Evolutionary conservation across 2,888 invertebrate genomes (phyloP), one percentile per base, ranked within the genome.

Genomic region (Endotricha flammealis): DNA sequence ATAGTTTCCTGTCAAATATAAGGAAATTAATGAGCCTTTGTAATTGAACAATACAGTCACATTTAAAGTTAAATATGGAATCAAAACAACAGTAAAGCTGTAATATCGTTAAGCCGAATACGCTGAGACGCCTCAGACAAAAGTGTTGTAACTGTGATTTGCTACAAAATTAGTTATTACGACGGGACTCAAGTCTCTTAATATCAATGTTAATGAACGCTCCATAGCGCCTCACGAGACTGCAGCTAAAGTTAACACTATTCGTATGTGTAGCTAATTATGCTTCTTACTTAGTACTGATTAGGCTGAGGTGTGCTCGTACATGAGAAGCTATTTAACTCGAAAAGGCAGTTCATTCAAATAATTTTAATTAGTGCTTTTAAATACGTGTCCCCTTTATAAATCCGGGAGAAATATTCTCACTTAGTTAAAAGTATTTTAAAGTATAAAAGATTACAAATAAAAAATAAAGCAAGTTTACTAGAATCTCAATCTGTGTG

Each of bases 181-280:
- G 29, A 35, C 29, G 10, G 13, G 35, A 35, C 22, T 29, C 29
- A 13, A 23, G 29, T 35, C 20, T 35, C 22, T 29, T 35, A 29
- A 35, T 35, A 35, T 35, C 22, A 29, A 29, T 29, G 35, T 35
- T 29, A 35, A 35, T 35, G 35, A 35, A 29, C 16, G 34, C 13
- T 35, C 22, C 32, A 33, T 14, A 17, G 16, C n/a, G 32, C 12
- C 25, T 25, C 32, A 33, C 17, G 32, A 13, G 12, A 7, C 22
- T 22, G 12, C 24, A 14, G 25, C 11, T 12, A 9, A 11, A 22
- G 25, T 28, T 33, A 33, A 25, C 25, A 33, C 25, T 33, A 23
- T 23, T 17, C 9, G 6, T 20, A 20, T 20, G 12, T 20, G 29
- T 30, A 23, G 3, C 32, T 32, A 16, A 25, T 32, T 32, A 33